Evolutionary conservation across 1,140 invertebrate genomes (phyloP).

Genomic region (Hyles euphorbiae): DNA sequence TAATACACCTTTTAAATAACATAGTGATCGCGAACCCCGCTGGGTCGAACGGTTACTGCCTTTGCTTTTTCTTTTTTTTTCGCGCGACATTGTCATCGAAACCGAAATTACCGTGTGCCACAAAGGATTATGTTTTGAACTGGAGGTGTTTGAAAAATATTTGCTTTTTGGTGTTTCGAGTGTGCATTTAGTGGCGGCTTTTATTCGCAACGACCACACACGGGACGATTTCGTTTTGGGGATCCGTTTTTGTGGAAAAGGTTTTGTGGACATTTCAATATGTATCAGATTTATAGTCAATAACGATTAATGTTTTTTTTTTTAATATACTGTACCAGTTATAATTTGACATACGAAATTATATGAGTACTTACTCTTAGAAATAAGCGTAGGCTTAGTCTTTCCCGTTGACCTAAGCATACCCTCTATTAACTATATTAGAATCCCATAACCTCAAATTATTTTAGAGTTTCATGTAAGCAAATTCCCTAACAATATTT

Average conservation of each 20-base stretch:
- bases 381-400: too few relatives aligned
- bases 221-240: slow-evolving; percentile 22
- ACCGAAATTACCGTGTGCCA: slow-evolving; percentile 58
- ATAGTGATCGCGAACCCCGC: slow-evolving; percentile 57
- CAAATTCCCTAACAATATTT: too few relatives aligned
- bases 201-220: slow-evolving; percentile 65
- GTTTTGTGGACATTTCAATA: too few relatives aligned
- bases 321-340: too few relatives aligned
- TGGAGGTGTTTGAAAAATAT: slow-evolving; percentile 65
- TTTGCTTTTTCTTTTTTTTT: slow-evolving; percentile 22
- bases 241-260: background rate
- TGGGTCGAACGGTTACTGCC: slow-evolving; percentile 42
- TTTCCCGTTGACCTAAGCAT: too few relatives aligned
- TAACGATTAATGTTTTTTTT: too few relatives aligned
- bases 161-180: slow-evolving; percentile 53
- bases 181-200: slow-evolving; percentile 45
- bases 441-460: too few relatives aligned
- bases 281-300: too few relatives aligned
- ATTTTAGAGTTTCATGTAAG: too few relatives aligned
- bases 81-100: slow-evolving; percentile 60
- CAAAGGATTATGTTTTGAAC: slow-evolving; percentile 52
- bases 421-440: too few relatives aligned
- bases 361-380: too few relatives aligned
- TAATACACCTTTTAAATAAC: slow-evolving; percentile 51
- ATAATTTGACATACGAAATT: too few relatives aligned